A percentile compares a stretch with the other conserved stretches of the same genome.
Conservation (phyloP, 1,140 invertebrate species). For the Diorhabda sublineata region DNA sequence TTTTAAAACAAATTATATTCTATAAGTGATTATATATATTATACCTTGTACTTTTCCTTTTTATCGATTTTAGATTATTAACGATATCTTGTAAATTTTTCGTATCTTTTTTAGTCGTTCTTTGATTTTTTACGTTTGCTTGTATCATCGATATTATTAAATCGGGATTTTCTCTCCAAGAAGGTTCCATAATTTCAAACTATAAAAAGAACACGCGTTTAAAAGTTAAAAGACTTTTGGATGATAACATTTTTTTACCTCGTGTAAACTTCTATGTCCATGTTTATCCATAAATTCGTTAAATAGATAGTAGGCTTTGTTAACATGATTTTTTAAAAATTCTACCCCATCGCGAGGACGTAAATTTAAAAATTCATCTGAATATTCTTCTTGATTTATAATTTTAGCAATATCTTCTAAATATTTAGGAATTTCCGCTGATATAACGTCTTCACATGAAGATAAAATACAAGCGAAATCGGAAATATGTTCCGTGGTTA, state of each 20-base stretch:
- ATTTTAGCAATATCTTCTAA: slow-evolving; percentile 54
- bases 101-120: slow-evolving; percentile 29
- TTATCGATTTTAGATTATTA: slow-evolving; percentile 50
- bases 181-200: slow-evolving; percentile 63
- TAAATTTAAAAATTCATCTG: slow-evolving; percentile 54
- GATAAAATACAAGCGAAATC: slow-evolving; percentile 63
- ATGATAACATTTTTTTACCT: slow-evolving; percentile 50
- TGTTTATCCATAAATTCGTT: slow-evolving; percentile 63
- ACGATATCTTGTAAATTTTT: slow-evolving; percentile 45
- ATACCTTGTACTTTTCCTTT: slow-evolving; percentile 50
- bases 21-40: neutral
- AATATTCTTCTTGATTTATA: slow-evolving; percentile 49
- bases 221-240: neutral
- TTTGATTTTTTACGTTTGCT: slow-evolving; percentile 46
- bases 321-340: slow-evolving; percentile 57
- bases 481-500: slow-evolving; percentile 55
- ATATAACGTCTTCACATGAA: slow-evolving; percentile 61
- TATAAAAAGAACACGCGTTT: slow-evolving; percentile 39
- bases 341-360: slow-evolving; percentile 51
- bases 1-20: too few relatives aligned
- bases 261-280: slow-evolving; percentile 69
- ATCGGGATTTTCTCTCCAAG: slow-evolving; percentile 63
- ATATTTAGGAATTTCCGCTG: slow-evolving; percentile 60
- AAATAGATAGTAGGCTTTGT: slow-evolving; percentile 51
- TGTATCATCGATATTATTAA: slow-evolving; percentile 61